Conservation (phyloP, 2,888 invertebrate species). For the Lochmaea crataegi region DNA sequence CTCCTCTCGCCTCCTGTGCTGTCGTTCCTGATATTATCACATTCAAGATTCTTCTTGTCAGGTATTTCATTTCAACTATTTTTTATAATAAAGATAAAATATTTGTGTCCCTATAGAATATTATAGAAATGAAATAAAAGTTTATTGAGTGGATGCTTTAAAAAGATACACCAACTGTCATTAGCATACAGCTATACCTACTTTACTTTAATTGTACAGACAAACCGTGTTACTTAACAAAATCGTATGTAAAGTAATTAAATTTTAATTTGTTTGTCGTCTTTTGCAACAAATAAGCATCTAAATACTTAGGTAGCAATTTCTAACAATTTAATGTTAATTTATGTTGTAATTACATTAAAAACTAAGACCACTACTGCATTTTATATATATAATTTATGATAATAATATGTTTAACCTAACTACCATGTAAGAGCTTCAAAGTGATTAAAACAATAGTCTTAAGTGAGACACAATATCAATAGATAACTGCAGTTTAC, state of each 20-base stretch:
- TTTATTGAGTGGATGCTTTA: not conserved
- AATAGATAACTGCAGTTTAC: not conserved
- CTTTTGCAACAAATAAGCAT: not conserved
- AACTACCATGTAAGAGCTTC: not conserved
- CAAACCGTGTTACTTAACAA: slow-evolving; percentile 1
- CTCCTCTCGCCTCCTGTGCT: too few relatives aligned
- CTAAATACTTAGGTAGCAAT: not conserved
- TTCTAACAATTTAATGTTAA: not conserved
- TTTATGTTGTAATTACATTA: slow-evolving; percentile 9
- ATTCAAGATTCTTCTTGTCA: too few relatives aligned
- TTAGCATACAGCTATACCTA: not conserved
- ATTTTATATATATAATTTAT: slow-evolving; percentile 1
- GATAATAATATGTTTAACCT: not conserved
- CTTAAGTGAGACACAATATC: not conserved
- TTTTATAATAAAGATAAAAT: too few relatives aligned
- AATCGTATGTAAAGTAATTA: not conserved
- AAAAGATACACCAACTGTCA: not conserved
- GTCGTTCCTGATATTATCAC: too few relatives aligned
- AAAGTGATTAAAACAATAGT: not conserved
- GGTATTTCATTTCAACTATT: too few relatives aligned
- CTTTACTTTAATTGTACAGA: not conserved
- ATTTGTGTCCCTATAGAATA: too few relatives aligned
- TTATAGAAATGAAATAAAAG: not conserved
- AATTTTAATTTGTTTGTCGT: not conserved
- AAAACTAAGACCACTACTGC: not conserved